Conservation (phyloP, 2,113 vertebrate species). For the Steatornis caripensis region DNA sequence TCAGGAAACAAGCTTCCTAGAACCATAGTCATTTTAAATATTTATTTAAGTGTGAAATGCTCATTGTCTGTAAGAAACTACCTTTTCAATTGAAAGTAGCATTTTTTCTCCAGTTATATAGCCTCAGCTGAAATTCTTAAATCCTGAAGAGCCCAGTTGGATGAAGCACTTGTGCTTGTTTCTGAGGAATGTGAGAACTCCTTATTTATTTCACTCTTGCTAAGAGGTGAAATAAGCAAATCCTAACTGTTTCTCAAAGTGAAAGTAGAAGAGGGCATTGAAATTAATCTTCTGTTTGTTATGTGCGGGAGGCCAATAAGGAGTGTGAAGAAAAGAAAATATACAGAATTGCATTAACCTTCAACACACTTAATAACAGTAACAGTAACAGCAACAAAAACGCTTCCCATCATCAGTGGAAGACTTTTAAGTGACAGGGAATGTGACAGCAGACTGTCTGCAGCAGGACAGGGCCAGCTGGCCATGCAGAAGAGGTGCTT, state of each 20-base stretch:
- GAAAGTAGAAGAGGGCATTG: not conserved
- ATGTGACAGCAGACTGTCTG: not conserved
- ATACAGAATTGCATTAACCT: not conserved
- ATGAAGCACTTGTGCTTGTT: not conserved
- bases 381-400: not conserved
- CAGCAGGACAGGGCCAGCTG: fast-evolving
- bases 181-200: not conserved
- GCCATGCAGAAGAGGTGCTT: not conserved
- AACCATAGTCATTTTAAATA: not conserved
- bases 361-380: not conserved
- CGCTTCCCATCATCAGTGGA: not conserved
- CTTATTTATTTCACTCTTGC: not conserved
- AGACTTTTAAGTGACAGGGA: not conserved
- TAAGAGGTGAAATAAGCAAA: not conserved
- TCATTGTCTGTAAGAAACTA: not conserved
- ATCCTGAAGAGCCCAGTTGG: not conserved
- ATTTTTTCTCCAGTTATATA: not conserved
- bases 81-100: not conserved
- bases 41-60: not conserved
- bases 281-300: not conserved
- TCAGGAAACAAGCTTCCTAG: not conserved
- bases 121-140: not conserved
- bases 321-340: not conserved
- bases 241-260: not conserved
- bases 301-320: not conserved